Percentiles rank a stretch among this genome's conserved stretches.
Conservation (phyloP, 1,140 invertebrate genomes). For the Caligus rogercresseyi region DNA sequence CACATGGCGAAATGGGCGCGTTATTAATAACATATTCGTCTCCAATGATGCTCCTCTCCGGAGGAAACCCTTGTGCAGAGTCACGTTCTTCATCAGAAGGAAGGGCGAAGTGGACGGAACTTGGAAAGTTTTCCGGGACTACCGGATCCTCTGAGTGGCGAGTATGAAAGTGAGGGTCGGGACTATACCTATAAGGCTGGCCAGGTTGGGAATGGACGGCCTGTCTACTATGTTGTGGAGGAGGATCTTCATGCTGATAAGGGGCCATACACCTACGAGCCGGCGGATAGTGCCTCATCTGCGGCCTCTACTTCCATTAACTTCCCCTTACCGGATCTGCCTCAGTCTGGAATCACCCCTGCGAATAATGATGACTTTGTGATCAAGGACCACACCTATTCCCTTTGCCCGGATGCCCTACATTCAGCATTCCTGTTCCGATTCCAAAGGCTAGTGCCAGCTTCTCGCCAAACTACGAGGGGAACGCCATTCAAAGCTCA, state of each 20-base stretch:
- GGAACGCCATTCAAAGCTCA: not conserved
- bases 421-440: conserved; percentile 14
- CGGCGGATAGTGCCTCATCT: not conserved
- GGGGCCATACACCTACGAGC: conserved; percentile 8
- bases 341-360: not conserved
- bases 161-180: not conserved
- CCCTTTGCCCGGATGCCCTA: conserved; percentile 17
- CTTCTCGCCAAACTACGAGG: not conserved
- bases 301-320: not conserved
- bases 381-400: conserved; percentile 18
- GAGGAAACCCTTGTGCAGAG: not conserved
- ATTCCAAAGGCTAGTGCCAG: conserved; percentile 11
- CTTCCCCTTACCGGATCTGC: not conserved
- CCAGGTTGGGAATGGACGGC: not conserved
- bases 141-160: not conserved
- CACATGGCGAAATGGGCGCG: conserved; percentile 8
- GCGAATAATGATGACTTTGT: not conserved
- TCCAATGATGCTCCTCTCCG: not conserved
- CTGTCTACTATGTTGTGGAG: conserved; percentile 14
- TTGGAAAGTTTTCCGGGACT: not conserved
- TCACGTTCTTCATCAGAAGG: not conserved
- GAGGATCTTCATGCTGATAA: conserved; percentile 10
- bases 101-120: not conserved
- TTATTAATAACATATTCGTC: conserved; percentile 12
- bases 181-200: conserved; percentile 11